phyloP scores from a whole-genome alignment of 2,888 invertebrate genomes.

The Drosophila nr. fundita region DNA sequence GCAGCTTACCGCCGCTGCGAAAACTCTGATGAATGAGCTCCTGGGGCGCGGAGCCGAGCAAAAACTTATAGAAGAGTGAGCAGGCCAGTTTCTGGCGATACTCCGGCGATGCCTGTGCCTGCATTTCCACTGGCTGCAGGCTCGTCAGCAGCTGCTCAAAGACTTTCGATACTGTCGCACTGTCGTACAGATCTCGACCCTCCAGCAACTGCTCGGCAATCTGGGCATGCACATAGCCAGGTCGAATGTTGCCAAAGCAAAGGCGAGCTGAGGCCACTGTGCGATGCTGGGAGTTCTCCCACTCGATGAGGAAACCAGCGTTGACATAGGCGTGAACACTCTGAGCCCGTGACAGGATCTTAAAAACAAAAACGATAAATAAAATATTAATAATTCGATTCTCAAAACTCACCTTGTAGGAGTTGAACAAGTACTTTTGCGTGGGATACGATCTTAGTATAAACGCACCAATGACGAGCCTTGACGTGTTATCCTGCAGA shows the following conservation, averaged over 20 bases:
- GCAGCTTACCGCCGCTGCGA: slow-evolving; percentile 83
- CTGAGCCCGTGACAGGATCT: slow-evolving; percentile 90
- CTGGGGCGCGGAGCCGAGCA: slow-evolving; percentile 87
- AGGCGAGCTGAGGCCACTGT: slow-evolving; percentile 85
- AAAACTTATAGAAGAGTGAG: slow-evolving; percentile 91
- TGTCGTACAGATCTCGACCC: slow-evolving; percentile 85
- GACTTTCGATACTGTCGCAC: slow-evolving; percentile 82
- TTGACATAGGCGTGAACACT: slow-evolving; percentile 92
- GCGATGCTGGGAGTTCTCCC: slow-evolving; percentile 37
- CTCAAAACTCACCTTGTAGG: slow-evolving; percentile 87
- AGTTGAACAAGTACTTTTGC: slow-evolving; percentile 86
- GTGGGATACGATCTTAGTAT: slow-evolving; percentile 86
- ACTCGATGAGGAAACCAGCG: slow-evolving; percentile 89
- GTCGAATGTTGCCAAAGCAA: slow-evolving; percentile 88
- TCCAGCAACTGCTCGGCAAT: slow-evolving; percentile 86
- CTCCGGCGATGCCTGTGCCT: slow-evolving; percentile 89
- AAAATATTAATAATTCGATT: too few relatives aligned
- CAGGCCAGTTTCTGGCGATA: slow-evolving; percentile 90
- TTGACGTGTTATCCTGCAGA: slow-evolving; percentile 88
- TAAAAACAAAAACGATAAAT: neutral
- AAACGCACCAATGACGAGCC: slow-evolving; percentile 87
- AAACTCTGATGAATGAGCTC: slow-evolving; percentile 73
- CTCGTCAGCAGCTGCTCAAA: slow-evolving; percentile 87
- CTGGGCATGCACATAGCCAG: slow-evolving; percentile 86
- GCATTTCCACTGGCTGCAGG: slow-evolving; percentile 87